These are phyloP conservation scores for Tetramorium parvispinum DNA, from an alignment of 1,140 invertebrate genomes.

Conservation along the genomic window DNA sequence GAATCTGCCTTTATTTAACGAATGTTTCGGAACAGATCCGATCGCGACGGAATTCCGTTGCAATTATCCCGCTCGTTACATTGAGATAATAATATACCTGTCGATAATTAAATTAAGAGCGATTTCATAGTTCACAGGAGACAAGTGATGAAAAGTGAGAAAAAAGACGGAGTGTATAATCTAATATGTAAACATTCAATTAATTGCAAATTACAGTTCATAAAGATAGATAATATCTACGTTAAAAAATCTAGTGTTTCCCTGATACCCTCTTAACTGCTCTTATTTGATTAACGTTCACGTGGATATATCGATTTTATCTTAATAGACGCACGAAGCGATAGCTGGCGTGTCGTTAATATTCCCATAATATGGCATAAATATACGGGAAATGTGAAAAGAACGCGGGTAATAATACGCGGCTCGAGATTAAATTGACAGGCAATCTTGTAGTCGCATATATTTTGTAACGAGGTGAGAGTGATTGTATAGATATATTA, in stretches of 20 bases:
- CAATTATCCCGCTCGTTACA: neutral
- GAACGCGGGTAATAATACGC: constrained; percentile 55
- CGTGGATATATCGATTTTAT: constrained; percentile 26
- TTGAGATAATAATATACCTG: neutral
- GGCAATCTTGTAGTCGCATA: constrained; percentile 26
- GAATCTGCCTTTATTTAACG: constrained; percentile 2
- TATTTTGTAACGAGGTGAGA: constrained; percentile 10
- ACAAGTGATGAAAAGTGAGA: neutral
- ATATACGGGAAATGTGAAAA: constrained; percentile 58
- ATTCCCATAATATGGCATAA: constrained; percentile 59
- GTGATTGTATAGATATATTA: neutral
- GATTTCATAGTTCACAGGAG: neutral
- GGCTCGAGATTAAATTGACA: constrained; percentile 61
- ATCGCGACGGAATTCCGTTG: neutral
- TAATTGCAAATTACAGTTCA: constrained; percentile 13
- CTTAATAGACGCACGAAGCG: constrained; percentile 36
- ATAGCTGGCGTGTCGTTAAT: constrained; percentile 67
- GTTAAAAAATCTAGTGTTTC: neutral
- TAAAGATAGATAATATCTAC: constrained; percentile 24
- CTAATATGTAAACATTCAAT: constrained; percentile 27
- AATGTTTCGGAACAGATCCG: neutral
- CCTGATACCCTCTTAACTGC: constrained; percentile 29
- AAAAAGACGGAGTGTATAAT: constrained; percentile 17
- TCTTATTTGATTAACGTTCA: constrained; percentile 55
- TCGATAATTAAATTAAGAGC: neutral